A percentile compares a stretch with the other conserved stretches of the same genome.
Conservation (phyloP, 2,113 vertebrate genomes). For the Dicrurus megarhynchus region DNA sequence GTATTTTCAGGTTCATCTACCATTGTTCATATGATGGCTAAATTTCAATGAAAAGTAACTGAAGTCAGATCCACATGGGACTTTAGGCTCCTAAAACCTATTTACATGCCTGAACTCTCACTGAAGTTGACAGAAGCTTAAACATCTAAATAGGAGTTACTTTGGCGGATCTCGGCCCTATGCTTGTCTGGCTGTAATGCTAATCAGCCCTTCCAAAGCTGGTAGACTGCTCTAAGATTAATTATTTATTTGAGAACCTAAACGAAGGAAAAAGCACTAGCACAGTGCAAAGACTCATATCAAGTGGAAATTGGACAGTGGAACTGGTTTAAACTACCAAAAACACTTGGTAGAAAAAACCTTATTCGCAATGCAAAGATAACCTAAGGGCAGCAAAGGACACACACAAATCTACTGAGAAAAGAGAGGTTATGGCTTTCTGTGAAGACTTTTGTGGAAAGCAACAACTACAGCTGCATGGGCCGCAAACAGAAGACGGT, state of each 20-base stretch:
- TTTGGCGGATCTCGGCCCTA: background rate
- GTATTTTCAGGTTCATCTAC: conserved; percentile 15
- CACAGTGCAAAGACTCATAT: background rate
- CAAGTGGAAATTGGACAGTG: background rate
- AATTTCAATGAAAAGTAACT: background rate
- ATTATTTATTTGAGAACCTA: background rate
- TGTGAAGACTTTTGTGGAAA: conserved; percentile 63
- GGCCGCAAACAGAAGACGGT: conserved; percentile 53
- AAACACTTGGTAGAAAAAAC: background rate
- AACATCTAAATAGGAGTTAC: conserved; percentile 2
- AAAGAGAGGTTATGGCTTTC: background rate
- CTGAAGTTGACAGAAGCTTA: conserved; percentile 11
- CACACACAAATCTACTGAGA: background rate
- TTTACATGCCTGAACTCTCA: background rate
- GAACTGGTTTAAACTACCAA: background rate
- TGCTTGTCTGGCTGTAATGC: background rate
- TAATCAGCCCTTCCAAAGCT: conserved; percentile 4
- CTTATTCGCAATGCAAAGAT: background rate
- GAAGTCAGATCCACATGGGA: background rate
- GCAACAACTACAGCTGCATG: conserved; percentile 66
- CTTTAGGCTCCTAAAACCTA: conserved; percentile 11
- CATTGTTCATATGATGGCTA: background rate
- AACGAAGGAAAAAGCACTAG: background rate
- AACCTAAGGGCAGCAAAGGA: conserved; percentile 39
- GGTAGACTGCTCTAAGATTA: background rate